A percentile compares a stretch with the other conserved stretches of the same genome.
phyloP scores from a whole-genome alignment of 2,797 vertebrate species.

The Eulemur mongoz region DNA sequence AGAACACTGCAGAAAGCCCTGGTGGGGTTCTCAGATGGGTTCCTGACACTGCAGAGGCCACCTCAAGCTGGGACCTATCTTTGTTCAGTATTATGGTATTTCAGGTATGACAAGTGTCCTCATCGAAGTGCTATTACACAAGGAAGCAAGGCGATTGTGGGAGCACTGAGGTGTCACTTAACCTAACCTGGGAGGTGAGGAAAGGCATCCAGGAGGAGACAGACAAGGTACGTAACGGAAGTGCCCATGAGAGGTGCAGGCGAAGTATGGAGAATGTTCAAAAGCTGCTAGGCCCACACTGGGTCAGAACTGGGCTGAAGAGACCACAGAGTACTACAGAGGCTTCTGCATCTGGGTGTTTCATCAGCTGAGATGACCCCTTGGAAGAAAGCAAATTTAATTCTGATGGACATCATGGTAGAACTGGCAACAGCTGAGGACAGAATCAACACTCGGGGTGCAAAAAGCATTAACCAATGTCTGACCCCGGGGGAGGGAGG shows the following conservation, averaged over 20 bases:
- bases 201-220: background rate
- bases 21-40: background rate
- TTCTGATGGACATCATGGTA: background rate
- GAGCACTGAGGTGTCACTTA: background rate
- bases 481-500: background rate
- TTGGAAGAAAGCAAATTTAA: background rate
- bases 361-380: background rate
- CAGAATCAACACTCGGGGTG: background rate
- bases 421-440: background rate
- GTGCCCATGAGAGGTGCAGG: background rate
- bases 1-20: background rate
- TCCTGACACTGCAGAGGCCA: background rate
- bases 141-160: too few relatives aligned
- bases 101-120: background rate
- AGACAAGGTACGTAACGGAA: background rate
- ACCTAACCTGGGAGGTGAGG: background rate
- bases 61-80: background rate
- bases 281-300: accelerated
- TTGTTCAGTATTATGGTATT: background rate
- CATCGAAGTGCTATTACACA: background rate
- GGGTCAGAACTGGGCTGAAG: background rate
- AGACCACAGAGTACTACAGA: background rate
- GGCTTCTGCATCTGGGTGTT: background rate
- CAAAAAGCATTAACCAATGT: background rate
- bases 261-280: accelerated